Evolutionary conservation across 1,140 invertebrate genomes (phyloP).

Genomic region (Zaprionus nigranus): DNA sequence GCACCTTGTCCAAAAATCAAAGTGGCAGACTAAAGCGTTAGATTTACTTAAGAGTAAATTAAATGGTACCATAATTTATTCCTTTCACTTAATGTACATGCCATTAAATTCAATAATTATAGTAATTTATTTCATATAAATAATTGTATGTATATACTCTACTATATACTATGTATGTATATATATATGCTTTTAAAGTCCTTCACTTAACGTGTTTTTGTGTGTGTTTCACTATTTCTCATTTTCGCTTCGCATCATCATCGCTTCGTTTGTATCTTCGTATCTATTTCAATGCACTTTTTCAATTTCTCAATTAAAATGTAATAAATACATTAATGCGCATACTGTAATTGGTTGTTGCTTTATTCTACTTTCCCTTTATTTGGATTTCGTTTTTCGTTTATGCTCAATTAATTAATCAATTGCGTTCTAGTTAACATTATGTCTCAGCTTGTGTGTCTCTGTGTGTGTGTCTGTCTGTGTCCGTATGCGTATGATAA

Average conservation of each 20-base stretch:
- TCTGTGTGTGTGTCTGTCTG: constrained; percentile 3
- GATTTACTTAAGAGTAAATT: constrained; percentile 73
- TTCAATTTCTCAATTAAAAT: constrained; percentile 50
- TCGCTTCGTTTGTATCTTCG: not conserved
- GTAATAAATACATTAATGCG: constrained; percentile 43
- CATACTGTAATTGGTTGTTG: constrained; percentile 44
- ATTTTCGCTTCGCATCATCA: constrained; percentile 7
- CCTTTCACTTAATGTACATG: constrained; percentile 73
- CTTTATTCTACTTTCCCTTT: constrained; percentile 26
- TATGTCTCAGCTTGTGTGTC: constrained; percentile 33
- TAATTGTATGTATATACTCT: constrained; percentile 66
- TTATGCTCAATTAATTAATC: constrained; percentile 46
- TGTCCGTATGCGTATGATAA: not conserved
- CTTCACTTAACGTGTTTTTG: constrained; percentile 46
- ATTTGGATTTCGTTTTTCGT: constrained; percentile 32
- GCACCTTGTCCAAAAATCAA: constrained; percentile 82
- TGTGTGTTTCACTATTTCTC: constrained; percentile 35
- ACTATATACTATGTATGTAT: constrained; percentile 35
- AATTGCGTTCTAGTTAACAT: constrained; percentile 50
- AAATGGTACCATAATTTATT: constrained; percentile 58
- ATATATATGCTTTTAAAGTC: constrained; percentile 50
- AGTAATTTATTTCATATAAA: constrained; percentile 63
- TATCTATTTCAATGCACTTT: constrained; percentile 24
- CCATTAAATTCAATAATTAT: constrained; percentile 60
- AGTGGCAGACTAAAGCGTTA: constrained; percentile 81